These are phyloP conservation scores for Halictus rubicundus DNA, from an alignment of 1,140 invertebrate species.

Conservation along the genomic window DNA sequence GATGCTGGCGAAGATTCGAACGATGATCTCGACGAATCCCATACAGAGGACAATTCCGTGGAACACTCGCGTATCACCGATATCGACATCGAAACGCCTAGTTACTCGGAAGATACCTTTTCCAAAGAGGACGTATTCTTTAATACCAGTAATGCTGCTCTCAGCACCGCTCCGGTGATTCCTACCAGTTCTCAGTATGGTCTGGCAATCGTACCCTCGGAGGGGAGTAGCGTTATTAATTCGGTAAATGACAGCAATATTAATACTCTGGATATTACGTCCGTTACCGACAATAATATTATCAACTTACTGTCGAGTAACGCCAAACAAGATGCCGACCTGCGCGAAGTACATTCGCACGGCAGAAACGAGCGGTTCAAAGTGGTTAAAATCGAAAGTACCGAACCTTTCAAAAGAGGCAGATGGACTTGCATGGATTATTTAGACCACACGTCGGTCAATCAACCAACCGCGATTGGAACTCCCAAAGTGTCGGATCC, in stretches of 20 bases:
- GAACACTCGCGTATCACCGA: constrained; percentile 91
- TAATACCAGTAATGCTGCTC: constrained; percentile 87
- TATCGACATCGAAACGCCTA: constrained; percentile 91
- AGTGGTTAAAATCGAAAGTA: constrained; percentile 97
- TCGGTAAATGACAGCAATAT: constrained; percentile 83
- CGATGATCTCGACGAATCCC: constrained; percentile 96
- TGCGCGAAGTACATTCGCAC: constrained; percentile 87
- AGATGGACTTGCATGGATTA: constrained; percentile 98
- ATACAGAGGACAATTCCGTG: constrained; percentile 89
- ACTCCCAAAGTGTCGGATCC: constrained; percentile 75
- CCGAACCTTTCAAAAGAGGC: constrained; percentile 95
- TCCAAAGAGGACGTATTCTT: constrained; percentile 91
- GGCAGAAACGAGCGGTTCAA: constrained; percentile 93
- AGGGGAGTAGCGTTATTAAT: constrained; percentile 82
- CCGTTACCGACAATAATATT: constrained; percentile 80
- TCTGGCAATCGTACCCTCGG: constrained; percentile 87
- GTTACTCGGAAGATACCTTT: constrained; percentile 91
- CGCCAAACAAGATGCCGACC: constrained; percentile 83
- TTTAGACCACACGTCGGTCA: constrained; percentile 90
- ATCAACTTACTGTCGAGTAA: constrained; percentile 78
- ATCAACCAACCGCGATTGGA: constrained; percentile 77
- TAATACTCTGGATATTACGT: constrained; percentile 82
- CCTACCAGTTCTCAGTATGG: constrained; percentile 92
- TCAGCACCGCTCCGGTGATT: constrained; percentile 90
- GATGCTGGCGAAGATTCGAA: constrained; percentile 95